phyloP scores from a whole-genome alignment of 1,140 invertebrate species.

The Drosophila lowei region DNA sequence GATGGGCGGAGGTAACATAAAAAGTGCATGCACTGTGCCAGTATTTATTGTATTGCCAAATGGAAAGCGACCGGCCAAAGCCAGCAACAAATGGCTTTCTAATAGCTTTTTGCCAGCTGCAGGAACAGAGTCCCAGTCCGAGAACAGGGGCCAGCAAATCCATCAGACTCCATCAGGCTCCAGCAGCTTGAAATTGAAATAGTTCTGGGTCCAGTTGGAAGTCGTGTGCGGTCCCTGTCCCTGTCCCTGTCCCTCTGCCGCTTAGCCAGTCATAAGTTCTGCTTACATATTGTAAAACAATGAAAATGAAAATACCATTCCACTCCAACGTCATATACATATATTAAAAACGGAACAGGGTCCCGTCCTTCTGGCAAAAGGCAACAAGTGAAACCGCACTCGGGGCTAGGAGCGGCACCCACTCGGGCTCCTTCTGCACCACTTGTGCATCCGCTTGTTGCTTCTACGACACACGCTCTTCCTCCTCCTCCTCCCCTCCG shows the following conservation, averaged over 20 bases:
- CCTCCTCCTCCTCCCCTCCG: too few relatives aligned
- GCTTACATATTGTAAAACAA: conserved; percentile 81
- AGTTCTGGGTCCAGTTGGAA: conserved; percentile 25
- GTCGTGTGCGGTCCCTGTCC: too few relatives aligned
- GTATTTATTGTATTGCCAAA: conserved; percentile 38
- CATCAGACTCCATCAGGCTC: conserved; percentile 51
- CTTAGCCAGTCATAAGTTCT: conserved; percentile 80
- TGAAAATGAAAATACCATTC: conserved; percentile 73
- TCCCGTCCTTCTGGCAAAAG: conserved; percentile 38
- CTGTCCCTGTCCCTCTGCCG: conserved; percentile 39
- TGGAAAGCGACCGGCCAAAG: conserved; percentile 8
- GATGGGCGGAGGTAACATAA: background rate
- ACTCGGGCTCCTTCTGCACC: conserved; percentile 1
- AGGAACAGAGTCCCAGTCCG: background rate
- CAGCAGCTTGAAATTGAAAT: conserved; percentile 52
- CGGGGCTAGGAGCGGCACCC: conserved; percentile 15
- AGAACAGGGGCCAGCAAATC: conserved; percentile 37
- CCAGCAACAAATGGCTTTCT: conserved; percentile 64
- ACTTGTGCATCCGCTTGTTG: conserved; percentile 68
- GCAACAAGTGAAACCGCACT: conserved; percentile 78
- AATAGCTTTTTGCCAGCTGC: conserved; percentile 61
- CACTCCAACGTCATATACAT: conserved; percentile 35
- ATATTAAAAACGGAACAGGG: conserved; percentile 26
- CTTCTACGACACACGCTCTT: conserved; percentile 39
- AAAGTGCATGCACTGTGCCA: background rate